Evolutionary conservation across 2,888 invertebrate species (phyloP).

Genomic region (Gibbula magus): DNA sequence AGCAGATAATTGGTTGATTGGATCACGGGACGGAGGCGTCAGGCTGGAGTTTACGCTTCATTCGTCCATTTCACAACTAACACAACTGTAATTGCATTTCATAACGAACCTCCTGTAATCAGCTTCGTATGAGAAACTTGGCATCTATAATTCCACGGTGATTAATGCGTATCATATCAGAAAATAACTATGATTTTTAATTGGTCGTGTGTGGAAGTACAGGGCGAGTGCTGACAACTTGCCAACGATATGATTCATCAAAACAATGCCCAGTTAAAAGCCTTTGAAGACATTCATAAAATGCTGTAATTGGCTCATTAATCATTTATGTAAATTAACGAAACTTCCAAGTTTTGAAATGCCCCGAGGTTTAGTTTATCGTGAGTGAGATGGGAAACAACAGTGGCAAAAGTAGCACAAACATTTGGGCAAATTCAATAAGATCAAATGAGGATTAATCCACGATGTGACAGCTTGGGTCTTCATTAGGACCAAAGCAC

Average conservation of each 20-base stretch:
- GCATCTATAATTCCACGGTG: background rate
- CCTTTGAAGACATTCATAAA: constrained; percentile 16
- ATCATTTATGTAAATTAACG: constrained; percentile 17
- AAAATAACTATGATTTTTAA: constrained; percentile 25
- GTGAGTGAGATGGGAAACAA: background rate
- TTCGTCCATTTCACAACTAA: background rate
- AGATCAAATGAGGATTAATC: constrained; percentile 5
- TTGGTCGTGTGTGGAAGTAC: background rate
- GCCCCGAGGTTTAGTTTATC: background rate
- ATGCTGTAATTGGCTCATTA: constrained; percentile 19
- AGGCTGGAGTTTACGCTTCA: background rate
- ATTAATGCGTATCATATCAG: constrained; percentile 13
- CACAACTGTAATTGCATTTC: background rate
- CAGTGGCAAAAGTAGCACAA: background rate
- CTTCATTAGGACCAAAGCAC: background rate
- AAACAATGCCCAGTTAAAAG: constrained; percentile 15
- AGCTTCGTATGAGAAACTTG: background rate
- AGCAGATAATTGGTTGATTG: background rate
- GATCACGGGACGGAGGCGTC: background rate
- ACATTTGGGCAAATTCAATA: constrained; percentile 8
- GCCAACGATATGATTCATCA: constrained; percentile 3
- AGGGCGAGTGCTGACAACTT: background rate
- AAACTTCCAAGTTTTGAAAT: constrained; percentile 13
- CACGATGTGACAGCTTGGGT: background rate
- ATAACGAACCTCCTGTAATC: constrained; percentile 2